phyloP scores from a whole-genome alignment of 2,797 vertebrate species.

The Tamandua tetradactyla region DNA sequence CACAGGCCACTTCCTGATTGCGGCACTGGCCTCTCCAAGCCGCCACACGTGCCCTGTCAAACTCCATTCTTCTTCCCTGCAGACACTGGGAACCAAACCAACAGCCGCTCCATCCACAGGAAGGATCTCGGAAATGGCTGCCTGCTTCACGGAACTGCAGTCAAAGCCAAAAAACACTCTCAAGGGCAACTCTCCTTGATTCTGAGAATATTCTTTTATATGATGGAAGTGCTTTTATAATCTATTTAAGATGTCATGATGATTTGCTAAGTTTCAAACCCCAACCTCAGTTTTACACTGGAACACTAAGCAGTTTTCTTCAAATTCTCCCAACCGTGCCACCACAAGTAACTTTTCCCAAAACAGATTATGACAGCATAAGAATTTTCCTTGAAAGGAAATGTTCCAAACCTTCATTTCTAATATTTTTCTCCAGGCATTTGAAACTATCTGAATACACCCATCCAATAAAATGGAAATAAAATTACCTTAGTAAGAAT shows the following conservation, averaged over 20 bases:
- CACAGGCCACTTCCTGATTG: background rate
- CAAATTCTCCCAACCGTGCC: constrained; percentile 61
- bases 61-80: background rate
- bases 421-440: constrained; percentile 49
- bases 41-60: background rate
- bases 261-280: constrained; percentile 45
- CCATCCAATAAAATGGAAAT: constrained; percentile 56
- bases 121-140: background rate
- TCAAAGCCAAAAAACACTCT: background rate
- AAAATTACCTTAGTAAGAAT: constrained; percentile 35
- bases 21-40: background rate
- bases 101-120: background rate
- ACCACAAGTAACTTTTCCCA: constrained; percentile 40
- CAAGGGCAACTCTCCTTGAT: background rate
- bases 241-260: constrained; percentile 64
- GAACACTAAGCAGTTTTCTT: constrained; percentile 44
- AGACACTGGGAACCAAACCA: background rate
- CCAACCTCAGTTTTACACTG: constrained; percentile 43
- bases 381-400: constrained; percentile 62
- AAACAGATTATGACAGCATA: constrained; percentile 3
- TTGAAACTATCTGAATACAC: constrained; percentile 53
- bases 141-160: background rate
- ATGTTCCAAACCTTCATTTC: constrained; percentile 44
- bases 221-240: constrained; percentile 7
- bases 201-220: constrained; percentile 50